Conservation (phyloP, 2,113 vertebrate species). For the Cryptotis parvus region DNA sequence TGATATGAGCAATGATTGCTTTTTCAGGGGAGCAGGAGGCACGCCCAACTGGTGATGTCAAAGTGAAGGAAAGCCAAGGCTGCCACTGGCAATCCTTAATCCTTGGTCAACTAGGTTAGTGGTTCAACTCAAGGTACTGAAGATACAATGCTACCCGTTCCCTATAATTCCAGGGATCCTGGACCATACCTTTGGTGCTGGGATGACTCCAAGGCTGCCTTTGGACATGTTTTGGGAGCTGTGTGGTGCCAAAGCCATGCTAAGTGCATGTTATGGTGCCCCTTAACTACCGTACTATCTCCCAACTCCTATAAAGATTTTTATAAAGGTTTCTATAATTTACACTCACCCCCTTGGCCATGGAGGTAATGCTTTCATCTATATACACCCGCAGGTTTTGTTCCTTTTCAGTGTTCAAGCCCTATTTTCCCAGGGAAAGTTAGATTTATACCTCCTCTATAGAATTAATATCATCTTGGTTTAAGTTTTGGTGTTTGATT, state of each 20-base stretch:
- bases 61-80: no score
- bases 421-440: neutral
- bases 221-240: no score
- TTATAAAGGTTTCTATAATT: conserved; percentile 4
- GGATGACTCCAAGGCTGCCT: no score
- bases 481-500: neutral
- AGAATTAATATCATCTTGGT: neutral
- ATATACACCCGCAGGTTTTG: neutral
- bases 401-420: neutral
- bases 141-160: no score
- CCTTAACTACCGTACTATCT: neutral
- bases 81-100: no score
- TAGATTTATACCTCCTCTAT: neutral
- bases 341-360: neutral
- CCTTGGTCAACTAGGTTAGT: no score
- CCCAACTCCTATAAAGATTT: neutral
- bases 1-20: neutral
- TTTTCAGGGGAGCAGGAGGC: neutral
- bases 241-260: no score
- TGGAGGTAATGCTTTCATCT: neutral
- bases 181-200: no score
- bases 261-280: no score
- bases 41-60: no score
- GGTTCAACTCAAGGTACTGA: no score
- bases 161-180: no score